Evolutionary conservation across 2,888 invertebrate species (phyloP).

Genomic region (Steinernema hermaphroditum): DNA sequence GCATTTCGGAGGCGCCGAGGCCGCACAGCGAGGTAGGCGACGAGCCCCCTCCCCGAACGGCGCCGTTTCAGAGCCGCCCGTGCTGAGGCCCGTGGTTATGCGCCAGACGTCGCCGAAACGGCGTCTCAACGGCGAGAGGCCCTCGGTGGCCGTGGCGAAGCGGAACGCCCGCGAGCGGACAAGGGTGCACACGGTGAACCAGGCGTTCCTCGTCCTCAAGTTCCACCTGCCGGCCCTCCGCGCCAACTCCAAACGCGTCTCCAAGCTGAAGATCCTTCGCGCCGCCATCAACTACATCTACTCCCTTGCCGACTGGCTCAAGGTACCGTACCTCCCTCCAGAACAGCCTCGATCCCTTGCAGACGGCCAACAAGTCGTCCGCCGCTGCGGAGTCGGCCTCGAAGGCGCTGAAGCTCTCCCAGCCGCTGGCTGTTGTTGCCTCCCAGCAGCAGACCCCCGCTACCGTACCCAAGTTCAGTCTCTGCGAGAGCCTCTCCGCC

Average conservation of each 20-base stretch:
- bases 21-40: too few relatives aligned
- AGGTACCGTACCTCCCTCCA: conserved; percentile 9
- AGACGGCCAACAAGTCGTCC: neutral
- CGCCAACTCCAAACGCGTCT: conserved; percentile 59
- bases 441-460: neutral
- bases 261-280: conserved; percentile 60
- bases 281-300: conserved; percentile 64
- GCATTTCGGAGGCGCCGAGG: neutral
- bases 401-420: neutral
- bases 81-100: neutral
- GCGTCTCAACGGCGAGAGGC: conserved; percentile 32
- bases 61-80: neutral
- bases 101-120: neutral
- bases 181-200: conserved; percentile 57
- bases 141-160: conserved; percentile 58
- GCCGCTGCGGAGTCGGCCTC: neutral
- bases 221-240: conserved; percentile 54
- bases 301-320: conserved; percentile 44
- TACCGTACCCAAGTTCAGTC: neutral
- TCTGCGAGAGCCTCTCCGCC: conserved; percentile 1
- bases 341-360: neutral
- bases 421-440: neutral
- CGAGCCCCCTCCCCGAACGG: neutral
- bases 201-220: conserved; percentile 59
- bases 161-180: conserved; percentile 64